Evolutionary conservation across 2,888 invertebrate species (phyloP), one percentile per base, ranked within the genome.

Genomic region (Prostheceraeus crozeri): DNA sequence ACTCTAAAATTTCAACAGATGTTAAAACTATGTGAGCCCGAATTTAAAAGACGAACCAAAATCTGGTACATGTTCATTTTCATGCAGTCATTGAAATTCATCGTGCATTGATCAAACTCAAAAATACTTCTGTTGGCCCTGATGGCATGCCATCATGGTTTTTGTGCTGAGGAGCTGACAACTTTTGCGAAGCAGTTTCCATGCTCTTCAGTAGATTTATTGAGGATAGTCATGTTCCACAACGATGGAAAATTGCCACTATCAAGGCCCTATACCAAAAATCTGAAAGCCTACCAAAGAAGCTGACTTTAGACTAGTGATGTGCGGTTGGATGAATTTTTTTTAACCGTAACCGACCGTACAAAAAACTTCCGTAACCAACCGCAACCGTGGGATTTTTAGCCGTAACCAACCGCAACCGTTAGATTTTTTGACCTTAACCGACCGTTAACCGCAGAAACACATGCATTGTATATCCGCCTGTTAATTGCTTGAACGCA

Each of bases 241-340:
- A 48, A 48, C 48, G 6, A 48, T 48, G 48, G 23, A 48, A 48
- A 16, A 48, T 6, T 11, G 48, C 16, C 28, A 16, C 28, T 23
- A 48, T 48, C 25, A 48, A n/a, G n/a, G 27, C 27, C 33, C 48
- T 48, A 48, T 16, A 48, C 48, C 48, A n/a, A 48, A 21, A 48
- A 30, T 48, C 48, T 28, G 28, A 48, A 48, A 48, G 28, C 14
- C 27, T n/a, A n/a, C n/a, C n/a, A n/a, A n/a, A n/a, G n/a, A n/a
- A n/a, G n/a, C n/a, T n/a, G n/a, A n/a, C n/a, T n/a, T n/a, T n/a
- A n/a, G n/a, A n/a, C n/a, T n/a, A n/a, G n/a, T n/a, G n/a, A n/a
- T n/a, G n/a, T n/a, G n/a, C n/a, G n/a, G n/a, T n/a, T n/a, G n/a
- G n/a, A n/a, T n/a, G n/a, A n/a, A n/a, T n/a, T n/a, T n/a, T n/a